Conservation (phyloP, 1,140 invertebrate genomes). For the Micrasema longulum region DNA sequence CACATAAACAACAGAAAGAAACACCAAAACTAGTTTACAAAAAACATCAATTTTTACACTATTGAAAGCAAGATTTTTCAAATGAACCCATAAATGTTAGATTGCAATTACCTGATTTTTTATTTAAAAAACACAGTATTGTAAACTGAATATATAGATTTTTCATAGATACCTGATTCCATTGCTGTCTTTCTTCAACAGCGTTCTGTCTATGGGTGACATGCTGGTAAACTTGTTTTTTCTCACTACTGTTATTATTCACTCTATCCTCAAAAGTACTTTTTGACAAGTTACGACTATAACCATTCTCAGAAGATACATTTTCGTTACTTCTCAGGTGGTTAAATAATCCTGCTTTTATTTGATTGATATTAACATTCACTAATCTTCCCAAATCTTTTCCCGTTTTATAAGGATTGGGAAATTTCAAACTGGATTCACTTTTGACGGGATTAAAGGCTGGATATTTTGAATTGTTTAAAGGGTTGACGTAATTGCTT, state of each 20-base stretch:
- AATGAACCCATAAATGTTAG: too few species aligned
- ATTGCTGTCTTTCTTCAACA: background rate
- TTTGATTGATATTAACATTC: conserved; percentile 25
- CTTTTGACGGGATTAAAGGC: conserved; percentile 10
- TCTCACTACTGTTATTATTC: conserved; percentile 11
- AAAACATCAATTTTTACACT: too few species aligned
- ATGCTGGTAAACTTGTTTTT: too few species aligned
- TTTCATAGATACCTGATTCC: conserved; percentile 13
- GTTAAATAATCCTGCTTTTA: conserved; percentile 20
- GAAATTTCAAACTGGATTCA: conserved; percentile 9
- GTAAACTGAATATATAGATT: too few species aligned
- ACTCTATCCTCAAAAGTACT: conserved; percentile 22
- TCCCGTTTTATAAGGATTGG: conserved; percentile 25
- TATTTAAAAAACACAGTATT: too few species aligned
- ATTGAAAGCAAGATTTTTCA: too few species aligned
- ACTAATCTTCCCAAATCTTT: conserved; percentile 27
- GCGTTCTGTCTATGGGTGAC: background rate
- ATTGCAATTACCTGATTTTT: too few species aligned
- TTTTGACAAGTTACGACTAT: background rate
- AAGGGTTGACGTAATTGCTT: background rate
- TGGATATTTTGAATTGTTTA: background rate
- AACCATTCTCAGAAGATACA: background rate
- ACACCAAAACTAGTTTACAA: too few species aligned
- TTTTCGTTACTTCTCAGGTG: conserved; percentile 2
- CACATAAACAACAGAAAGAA: too few species aligned